phyloP scores from a whole-genome alignment of 2,888 invertebrate genomes.

The Amphimallon solstitiale region DNA sequence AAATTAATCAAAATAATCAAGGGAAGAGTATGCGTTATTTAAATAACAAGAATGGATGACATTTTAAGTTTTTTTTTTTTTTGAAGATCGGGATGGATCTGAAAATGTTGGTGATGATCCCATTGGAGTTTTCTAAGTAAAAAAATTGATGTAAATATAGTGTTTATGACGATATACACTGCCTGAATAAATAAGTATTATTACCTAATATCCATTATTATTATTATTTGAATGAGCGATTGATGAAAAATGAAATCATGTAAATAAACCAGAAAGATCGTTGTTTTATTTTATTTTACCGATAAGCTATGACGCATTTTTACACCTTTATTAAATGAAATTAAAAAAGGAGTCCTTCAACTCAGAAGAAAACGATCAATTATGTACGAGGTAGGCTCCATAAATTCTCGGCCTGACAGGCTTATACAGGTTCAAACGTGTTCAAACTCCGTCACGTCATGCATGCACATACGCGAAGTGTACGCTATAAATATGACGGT shows the following conservation, averaged over 20 bases:
- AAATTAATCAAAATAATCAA: constrained; percentile 33
- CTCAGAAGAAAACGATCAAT: too few species aligned
- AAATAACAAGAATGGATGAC: background rate
- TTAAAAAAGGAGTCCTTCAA: too few species aligned
- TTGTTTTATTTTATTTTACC: constrained; percentile 25
- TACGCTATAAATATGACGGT: too few species aligned
- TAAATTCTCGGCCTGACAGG: too few species aligned
- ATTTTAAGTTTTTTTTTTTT: constrained; percentile 2
- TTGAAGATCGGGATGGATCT: constrained; percentile 6
- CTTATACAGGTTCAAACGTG: too few species aligned
- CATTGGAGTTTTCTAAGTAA: constrained; percentile 55
- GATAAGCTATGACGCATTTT: background rate
- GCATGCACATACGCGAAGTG: too few species aligned
- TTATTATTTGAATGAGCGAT: constrained; percentile 27
- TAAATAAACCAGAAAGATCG: constrained; percentile 24
- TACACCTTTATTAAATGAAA: background rate
- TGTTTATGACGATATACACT: constrained; percentile 64
- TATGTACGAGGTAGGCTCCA: too few species aligned
- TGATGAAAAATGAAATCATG: constrained; percentile 20
- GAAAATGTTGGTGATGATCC: constrained; percentile 53
- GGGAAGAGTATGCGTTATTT: constrained; percentile 22
- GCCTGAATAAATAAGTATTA: constrained; percentile 64
- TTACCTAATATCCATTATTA: constrained; percentile 54
- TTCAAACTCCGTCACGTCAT: too few species aligned
- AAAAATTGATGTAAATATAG: constrained; percentile 64